phyloP scores from a whole-genome alignment of 2,888 invertebrate species.

The Lepetodrilus schrolli region DNA sequence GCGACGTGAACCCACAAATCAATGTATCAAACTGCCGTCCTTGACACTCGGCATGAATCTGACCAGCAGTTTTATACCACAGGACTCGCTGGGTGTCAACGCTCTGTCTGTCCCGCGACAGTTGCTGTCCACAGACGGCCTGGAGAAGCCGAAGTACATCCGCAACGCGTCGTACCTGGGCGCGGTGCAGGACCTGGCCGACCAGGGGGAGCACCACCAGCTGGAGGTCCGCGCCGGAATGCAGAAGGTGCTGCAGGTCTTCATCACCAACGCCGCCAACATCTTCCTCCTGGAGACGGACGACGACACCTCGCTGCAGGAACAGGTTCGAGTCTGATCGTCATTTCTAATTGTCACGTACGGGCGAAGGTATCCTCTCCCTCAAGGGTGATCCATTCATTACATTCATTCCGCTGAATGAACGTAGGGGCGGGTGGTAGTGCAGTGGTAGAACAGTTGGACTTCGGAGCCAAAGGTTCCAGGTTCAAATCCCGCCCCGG shows the following conservation, averaged over 20 bases:
- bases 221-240: slow-evolving; percentile 73
- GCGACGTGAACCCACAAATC: too few relatives aligned
- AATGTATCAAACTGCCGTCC: too few relatives aligned
- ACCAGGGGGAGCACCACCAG: slow-evolving; percentile 49
- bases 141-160: slow-evolving; percentile 43
- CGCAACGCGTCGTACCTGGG: slow-evolving; percentile 69
- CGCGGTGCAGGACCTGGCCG: slow-evolving; percentile 66
- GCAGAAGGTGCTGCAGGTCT: slow-evolving; percentile 85
- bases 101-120: slow-evolving; percentile 48
- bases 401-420: too few relatives aligned
- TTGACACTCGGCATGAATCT: too few relatives aligned
- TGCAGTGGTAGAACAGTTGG: too few relatives aligned
- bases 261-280: slow-evolving; percentile 95
- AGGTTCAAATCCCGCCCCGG: too few relatives aligned
- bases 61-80: too few relatives aligned
- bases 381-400: too few relatives aligned
- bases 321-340: slow-evolving; percentile 58
- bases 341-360: neutral
- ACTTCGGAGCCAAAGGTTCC: too few relatives aligned
- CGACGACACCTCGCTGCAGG: slow-evolving; percentile 52
- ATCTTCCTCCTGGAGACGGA: slow-evolving; percentile 81
- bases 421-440: too few relatives aligned
- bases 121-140: slow-evolving; percentile 36
- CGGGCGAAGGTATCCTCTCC: too few relatives aligned
- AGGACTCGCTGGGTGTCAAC: slow-evolving; percentile 58